phyloP scores from a whole-genome alignment of 2,797 vertebrate genomes.

The Dendrocincla fuliginosa region DNA sequence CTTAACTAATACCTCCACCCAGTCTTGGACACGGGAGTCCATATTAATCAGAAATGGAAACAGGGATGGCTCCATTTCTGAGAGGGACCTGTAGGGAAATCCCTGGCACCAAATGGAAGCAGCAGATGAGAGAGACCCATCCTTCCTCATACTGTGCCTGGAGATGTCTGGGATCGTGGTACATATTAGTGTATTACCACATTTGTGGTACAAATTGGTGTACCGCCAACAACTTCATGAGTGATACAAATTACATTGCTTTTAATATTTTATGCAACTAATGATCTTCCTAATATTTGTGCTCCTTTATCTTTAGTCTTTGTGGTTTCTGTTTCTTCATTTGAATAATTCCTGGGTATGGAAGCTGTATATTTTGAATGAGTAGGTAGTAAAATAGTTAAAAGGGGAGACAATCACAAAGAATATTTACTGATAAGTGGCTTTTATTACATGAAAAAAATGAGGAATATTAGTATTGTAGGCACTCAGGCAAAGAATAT shows the following conservation, averaged over 20 bases:
- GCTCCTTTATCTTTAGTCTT: background rate
- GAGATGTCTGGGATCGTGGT: background rate
- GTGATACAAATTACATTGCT: background rate
- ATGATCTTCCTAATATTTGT: background rate
- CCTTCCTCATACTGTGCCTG: background rate
- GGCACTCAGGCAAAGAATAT: background rate
- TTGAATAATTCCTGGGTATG: background rate
- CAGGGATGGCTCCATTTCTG: background rate
- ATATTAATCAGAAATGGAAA: background rate
- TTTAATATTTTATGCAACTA: background rate
- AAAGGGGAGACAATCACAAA: background rate
- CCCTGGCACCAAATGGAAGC: background rate
- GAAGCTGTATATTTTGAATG: background rate
- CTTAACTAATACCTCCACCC: background rate
- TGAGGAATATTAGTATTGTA: background rate
- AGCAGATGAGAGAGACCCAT: background rate
- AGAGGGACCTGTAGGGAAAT: background rate
- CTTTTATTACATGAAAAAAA: background rate
- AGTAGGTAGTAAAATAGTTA: background rate
- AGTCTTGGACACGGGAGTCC: background rate
- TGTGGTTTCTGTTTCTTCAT: background rate
- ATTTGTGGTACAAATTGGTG: background rate
- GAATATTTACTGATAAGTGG: background rate
- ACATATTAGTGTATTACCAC: background rate
- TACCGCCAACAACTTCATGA: background rate